These are phyloP conservation scores for Hypsibius dujardini DNA, from an alignment of 1,140 invertebrate species.

Conservation along the genomic window DNA sequence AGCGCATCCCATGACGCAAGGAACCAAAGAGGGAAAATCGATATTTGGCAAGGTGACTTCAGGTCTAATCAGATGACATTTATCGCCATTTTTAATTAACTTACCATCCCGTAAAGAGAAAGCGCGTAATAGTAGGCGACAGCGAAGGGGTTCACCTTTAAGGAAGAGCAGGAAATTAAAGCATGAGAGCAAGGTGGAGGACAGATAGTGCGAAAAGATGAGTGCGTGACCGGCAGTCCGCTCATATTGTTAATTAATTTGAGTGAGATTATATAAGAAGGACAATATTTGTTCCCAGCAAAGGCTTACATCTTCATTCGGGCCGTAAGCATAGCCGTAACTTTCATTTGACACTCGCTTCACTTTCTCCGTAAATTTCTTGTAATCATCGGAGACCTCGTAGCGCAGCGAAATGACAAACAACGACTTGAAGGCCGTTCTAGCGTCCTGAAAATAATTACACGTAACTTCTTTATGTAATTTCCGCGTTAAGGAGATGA, in stretches of 20 bases:
- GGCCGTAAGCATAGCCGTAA: conserved; percentile 3
- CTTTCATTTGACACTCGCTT: neutral
- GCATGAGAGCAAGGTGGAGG: neutral
- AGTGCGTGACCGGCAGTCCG: neutral
- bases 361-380: neutral
- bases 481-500: neutral
- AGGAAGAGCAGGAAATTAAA: neutral
- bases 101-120: neutral
- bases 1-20: neutral
- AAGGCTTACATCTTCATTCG: neutral
- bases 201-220: neutral
- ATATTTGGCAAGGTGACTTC: neutral
- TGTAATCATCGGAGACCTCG: neutral
- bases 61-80: neutral
- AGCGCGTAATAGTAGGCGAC: conserved; percentile 6
- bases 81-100: neutral
- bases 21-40: neutral
- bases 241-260: neutral
- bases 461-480: neutral
- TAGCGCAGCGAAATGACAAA: conserved; percentile 3
- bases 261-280: neutral
- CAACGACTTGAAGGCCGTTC: neutral
- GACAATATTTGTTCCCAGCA: neutral
- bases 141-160: conserved; percentile 10
- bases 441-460: neutral